Percentiles rank a stretch among this genome's conserved stretches.
Evolutionary conservation across 2,888 invertebrate genomes (phyloP).

Genomic region (Dinocampus coccinellae): DNA sequence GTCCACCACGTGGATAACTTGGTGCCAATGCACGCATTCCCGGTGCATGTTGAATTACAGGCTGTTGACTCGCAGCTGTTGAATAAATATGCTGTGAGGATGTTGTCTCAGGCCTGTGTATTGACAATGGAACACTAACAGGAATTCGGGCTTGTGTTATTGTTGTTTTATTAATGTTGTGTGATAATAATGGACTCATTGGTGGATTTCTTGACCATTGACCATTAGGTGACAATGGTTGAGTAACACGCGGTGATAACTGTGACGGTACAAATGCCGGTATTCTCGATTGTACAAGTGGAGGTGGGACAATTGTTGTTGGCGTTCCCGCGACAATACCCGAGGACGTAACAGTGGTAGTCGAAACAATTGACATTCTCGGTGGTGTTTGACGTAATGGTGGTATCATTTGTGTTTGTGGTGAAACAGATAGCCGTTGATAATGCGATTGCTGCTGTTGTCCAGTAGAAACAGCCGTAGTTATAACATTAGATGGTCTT

Average conservation of each 20-base stretch:
- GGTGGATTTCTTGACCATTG: conserved; percentile 60
- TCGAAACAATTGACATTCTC: conserved; percentile 54
- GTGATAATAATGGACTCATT: conserved; percentile 51
- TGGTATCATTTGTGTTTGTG: conserved; percentile 61
- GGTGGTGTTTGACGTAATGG: conserved; percentile 59
- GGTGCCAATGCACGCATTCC: conserved; percentile 65
- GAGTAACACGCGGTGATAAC: conserved; percentile 55
- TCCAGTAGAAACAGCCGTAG: conserved; percentile 24
- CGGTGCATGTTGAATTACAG: conserved; percentile 66
- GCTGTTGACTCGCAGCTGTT: conserved; percentile 64
- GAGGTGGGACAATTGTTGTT: conserved; percentile 47
- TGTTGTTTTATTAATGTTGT: conserved; percentile 50
- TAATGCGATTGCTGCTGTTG: conserved; percentile 56
- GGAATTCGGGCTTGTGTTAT: conserved; percentile 59
- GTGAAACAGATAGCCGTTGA: conserved; percentile 61
- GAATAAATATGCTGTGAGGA: conserved; percentile 63
- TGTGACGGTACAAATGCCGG: conserved; percentile 57
- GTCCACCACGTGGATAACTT: conserved; percentile 62
- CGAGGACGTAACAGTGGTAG: conserved; percentile 46
- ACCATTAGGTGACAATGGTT: conserved; percentile 64
- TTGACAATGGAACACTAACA: conserved; percentile 62
- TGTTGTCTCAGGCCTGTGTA: conserved; percentile 58
- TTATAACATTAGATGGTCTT: conserved; percentile 48
- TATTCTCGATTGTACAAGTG: conserved; percentile 59
- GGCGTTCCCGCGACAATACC: conserved; percentile 44